Evolutionary conservation across 2,113 vertebrate genomes (phyloP).

Genomic region (Acrocephalus arundinaceus): DNA sequence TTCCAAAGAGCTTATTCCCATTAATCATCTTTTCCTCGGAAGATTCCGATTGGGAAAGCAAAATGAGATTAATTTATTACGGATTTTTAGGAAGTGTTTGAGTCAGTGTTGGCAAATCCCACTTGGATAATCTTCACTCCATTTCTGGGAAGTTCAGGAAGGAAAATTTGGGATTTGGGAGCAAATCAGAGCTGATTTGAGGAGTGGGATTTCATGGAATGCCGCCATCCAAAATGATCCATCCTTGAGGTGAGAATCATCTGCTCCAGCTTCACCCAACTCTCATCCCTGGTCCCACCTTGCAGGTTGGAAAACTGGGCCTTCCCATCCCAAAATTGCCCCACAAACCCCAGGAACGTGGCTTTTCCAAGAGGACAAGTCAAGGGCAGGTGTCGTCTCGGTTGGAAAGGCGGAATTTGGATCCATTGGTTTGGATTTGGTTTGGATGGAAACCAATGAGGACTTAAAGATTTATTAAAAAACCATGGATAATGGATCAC

Average conservation of each 20-base stretch:
- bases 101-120: background rate
- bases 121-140: background rate
- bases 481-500: rapidly evolving
- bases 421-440: background rate
- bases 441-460: background rate
- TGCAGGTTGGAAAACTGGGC: rapidly evolving
- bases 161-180: background rate
- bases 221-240: background rate
- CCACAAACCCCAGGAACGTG: rapidly evolving
- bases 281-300: background rate
- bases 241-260: background rate
- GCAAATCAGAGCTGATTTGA: background rate
- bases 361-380: background rate
- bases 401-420: background rate
- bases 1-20: background rate
- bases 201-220: background rate
- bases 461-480: no score
- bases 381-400: background rate
- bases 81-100: background rate
- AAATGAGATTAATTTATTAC: background rate
- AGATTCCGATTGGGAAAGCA: background rate
- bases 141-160: background rate
- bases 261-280: background rate
- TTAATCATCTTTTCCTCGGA: background rate
- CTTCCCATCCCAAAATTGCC: background rate